phyloP scores from a whole-genome alignment of 2,113 vertebrate genomes.

The Cryptotis parvus region DNA sequence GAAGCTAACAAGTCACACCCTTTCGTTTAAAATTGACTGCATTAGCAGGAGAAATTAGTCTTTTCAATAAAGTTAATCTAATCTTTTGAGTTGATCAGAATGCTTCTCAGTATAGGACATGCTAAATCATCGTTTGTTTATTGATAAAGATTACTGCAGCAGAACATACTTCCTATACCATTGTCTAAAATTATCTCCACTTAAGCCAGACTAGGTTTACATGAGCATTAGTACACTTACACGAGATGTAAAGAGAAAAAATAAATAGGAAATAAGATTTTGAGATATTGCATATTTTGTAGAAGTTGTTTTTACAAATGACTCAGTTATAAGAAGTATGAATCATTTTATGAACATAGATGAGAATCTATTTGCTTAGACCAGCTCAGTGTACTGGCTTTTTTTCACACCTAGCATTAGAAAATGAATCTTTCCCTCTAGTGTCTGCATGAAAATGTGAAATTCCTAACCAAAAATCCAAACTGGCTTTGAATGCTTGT shows the following conservation, averaged over 20 bases:
- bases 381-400: background rate
- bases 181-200: constrained; percentile 18
- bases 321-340: background rate
- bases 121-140: constrained; percentile 37
- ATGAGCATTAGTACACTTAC: background rate
- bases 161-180: constrained; percentile 28
- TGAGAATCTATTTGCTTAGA: background rate
- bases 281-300: background rate
- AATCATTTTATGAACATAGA: constrained; percentile 10
- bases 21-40: background rate
- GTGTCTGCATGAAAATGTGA: background rate
- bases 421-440: constrained; percentile 14
- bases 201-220: background rate
- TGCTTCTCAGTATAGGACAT: constrained; percentile 21
- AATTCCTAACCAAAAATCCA: background rate
- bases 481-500: background rate
- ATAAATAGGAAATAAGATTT: no score
- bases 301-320: background rate
- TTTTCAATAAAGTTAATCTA: constrained; percentile 49
- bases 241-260: background rate
- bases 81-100: constrained; percentile 57
- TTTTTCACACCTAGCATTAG: background rate
- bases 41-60: background rate
- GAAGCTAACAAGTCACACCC: background rate
- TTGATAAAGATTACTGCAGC: constrained; percentile 35